Evolutionary conservation across 1,140 invertebrate genomes (phyloP).

Genomic region (Aplysia californica): DNA sequence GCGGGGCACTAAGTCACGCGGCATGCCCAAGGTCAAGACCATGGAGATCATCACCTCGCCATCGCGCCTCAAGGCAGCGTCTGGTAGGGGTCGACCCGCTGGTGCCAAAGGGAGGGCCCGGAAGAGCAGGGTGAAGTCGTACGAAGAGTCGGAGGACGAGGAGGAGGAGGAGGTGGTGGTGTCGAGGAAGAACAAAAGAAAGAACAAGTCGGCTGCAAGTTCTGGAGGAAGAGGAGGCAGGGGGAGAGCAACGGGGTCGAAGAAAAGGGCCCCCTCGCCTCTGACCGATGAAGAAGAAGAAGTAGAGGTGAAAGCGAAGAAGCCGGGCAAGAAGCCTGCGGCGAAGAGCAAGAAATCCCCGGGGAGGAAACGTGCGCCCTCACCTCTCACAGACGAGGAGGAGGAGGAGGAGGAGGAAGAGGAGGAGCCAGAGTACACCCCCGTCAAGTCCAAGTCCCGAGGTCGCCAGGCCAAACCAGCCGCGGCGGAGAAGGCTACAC

Average conservation of each 20-base stretch:
- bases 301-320: conserved; percentile 1
- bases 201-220: background rate
- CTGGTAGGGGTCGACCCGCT: background rate
- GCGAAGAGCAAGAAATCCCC: background rate
- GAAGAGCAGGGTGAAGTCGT: background rate
- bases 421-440: conserved; percentile 24
- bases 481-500: background rate
- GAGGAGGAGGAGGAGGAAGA: conserved; percentile 14
- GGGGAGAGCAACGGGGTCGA: background rate
- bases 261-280: too few species aligned
- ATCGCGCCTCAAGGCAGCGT: background rate
- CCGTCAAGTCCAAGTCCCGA: conserved; percentile 24
- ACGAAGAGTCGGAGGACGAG: conserved; percentile 4
- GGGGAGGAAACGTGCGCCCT: background rate
- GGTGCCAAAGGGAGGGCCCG: background rate
- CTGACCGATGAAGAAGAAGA: background rate
- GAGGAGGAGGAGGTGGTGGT: background rate
- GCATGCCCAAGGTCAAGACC: conserved; percentile 12
- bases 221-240: background rate
- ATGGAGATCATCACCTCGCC: background rate
- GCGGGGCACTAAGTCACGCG: conserved; percentile 28
- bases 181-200: background rate
- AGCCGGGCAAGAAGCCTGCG: background rate
- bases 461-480: background rate
- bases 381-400: background rate